Base-by-base conservation (phyloP, 2,797 vertebrate species). In the Eulemur albifrons region DNA sequence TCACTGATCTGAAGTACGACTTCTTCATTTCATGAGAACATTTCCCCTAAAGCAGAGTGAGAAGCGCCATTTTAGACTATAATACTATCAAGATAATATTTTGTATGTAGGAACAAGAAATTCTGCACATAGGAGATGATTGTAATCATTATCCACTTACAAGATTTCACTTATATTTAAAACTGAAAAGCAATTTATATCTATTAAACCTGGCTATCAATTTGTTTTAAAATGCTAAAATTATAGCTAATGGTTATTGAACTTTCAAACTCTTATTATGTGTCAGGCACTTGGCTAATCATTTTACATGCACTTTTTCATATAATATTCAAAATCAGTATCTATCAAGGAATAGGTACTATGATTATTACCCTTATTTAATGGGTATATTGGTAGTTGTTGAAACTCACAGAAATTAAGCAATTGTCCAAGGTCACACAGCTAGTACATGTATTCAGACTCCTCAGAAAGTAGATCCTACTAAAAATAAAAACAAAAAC, bases 151-250 rank as follows among this genome's bases (percentile, higher is more conserved):
- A 86, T 5, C 18, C 14, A 80, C n/a, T 90, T 93, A 83, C 0
- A 40, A 87, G 43, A 93, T 73, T 87, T 92, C 54, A 73, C 38
- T 87, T 90, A 59, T 50, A 67, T 93, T 96, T 94, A 80, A 63
- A 96, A 89, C 93, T 67, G 65, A 88, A 85, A 89, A 76, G 20
- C 75, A 73, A 80, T 73, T 94, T 87, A 35, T 87, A 81, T 70
- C 59, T 95, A 81, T 72, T 97, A 91, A 94, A 86, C 2, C 3
- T 63, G 63, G n/a, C 40, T 14, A 77, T 92, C 79, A 35, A 50
- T 94, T 90, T 81, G 38, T 85, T 92, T 87, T 57, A 75, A 95
- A 90, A 54, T 92, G 27, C 76, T 82, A 92, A 92, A 84, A 43
- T n/a, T 86, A 50, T 75, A 59, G 84, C 25, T 30, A 65, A 76